Evolutionary conservation across 2,888 invertebrate species (phyloP), one percentile per base, ranked within the genome.

Genomic region (Allolobophora icterica): DNA sequence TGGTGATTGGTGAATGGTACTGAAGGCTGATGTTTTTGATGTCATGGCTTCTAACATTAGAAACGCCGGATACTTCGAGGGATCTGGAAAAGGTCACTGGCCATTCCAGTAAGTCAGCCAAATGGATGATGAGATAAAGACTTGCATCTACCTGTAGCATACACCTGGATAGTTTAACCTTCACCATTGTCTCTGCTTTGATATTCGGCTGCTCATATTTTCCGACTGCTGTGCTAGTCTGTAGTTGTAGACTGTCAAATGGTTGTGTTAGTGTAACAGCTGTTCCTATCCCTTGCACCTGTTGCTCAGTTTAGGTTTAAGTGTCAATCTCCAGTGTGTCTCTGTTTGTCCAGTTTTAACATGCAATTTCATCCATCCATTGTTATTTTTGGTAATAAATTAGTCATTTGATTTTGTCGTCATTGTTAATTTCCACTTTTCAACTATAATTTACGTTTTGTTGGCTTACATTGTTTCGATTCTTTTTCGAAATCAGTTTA

Each of bases 31-130:
- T 71, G 71, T 71, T 71, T 71, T 71, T 71, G 71, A 71, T 71
- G n/a, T 87, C 87, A 21, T 87, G 13, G 87, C 87, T 87, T 35
- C 19, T 17, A 17, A 87, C 38, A 15, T 87, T 35, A 87, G 87
- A 87, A 24, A 87, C 87, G 6, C 87, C 87, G 24, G 87, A 87
- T 87, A 38, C 87, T 35, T 87, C 87, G 15, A 87, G 87, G 35
- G 87, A 87, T 35, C 38, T 87, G 38, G 87, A 87, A 35, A 87
- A 38, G 38, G 38, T 87, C 35, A 87, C 87, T 34, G 87, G 38
- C 30, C 24, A 24, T 24, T 35, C 87, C 24, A 34, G 87, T 87
- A 33, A 87, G 87, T 87, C 21, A 38, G 19, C 87, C 87, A 71
- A 71, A 13, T n/a, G n/a, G 58, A 71, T n/a, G 30, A n/a, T 58